Base-by-base conservation (phyloP, 2,113 vertebrate genomes). In the Natator depressus region DNA sequence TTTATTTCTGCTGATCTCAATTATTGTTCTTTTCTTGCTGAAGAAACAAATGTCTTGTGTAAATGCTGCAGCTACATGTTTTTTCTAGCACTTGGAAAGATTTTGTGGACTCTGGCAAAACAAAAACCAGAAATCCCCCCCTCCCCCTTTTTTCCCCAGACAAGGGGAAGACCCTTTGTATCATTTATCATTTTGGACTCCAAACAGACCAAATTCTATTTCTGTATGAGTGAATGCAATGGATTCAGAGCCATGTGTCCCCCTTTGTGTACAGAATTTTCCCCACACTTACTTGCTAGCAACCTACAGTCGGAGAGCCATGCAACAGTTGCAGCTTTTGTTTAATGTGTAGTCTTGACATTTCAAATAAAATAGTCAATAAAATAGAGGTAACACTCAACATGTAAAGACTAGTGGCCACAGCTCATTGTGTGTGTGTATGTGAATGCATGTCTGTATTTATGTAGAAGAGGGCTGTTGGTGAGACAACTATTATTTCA, bases 1-100 rank as follows among this genome's bases (percentile, higher is more conserved):
- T 59, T 93, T 16, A 8, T 94, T 97, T 96, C 89, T 93, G 86
- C 91, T 96, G 91, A 91, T 95, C 62, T 95, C 91, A 88, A 65
- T 49, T 10, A 13, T 91, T 87, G 90, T 12, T 53, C 51, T 59
- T 85, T 17, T 53, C 49, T 46, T 79, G 42, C 49, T 12, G 17
- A 84, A 91, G 62, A 38, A 65, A 42, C 85, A 93, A 91, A 93
- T 97, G 42, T 96, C 54, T 87, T 76, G 10, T n/a, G 50, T 96
- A 94, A 76, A 69, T 49, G 50, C 72, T 95, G 93, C 22, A 35
- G 54, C 85, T 49, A 85, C 51, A 29, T 95, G 82, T 87, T n/a
- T 93, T 91, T 89, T 31, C 16, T 38, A 19, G n/a, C 38, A 91
- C 96, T 96, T 88, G 89, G 20, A 88, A 47, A 55, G 19, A 55